Conservation (phyloP, 2,888 invertebrate genomes). For the Poecilus cupreus region DNA sequence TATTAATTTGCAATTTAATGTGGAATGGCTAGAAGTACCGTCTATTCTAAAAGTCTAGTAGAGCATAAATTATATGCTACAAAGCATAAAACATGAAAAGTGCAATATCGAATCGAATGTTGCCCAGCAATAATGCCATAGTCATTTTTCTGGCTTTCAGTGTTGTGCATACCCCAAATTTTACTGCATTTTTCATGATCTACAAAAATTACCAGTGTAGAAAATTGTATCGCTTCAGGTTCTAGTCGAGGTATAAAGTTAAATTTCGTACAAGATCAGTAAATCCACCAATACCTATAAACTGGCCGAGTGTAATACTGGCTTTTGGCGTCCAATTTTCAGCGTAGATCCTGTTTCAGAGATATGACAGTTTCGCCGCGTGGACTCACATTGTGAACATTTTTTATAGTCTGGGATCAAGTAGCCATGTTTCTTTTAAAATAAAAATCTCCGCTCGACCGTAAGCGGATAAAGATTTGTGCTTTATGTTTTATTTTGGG, state of each 20-base stretch:
- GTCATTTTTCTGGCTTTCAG: no score
- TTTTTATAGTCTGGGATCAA: conserved; percentile 27
- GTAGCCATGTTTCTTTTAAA: conserved; percentile 36
- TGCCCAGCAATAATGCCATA: no score
- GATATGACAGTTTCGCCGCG: conserved; percentile 17
- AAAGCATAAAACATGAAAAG: no score
- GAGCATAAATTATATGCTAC: no score
- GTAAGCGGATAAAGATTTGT: conserved; percentile 35
- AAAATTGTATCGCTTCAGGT: no score
- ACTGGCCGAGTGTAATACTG: conserved; percentile 5
- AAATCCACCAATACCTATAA: conserved; percentile 38
- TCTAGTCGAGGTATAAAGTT: not conserved
- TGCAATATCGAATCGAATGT: no score
- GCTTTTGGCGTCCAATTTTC: conserved; percentile 14
- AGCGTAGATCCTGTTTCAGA: not conserved
- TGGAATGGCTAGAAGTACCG: no score
- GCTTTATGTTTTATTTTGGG: conserved; percentile 14
- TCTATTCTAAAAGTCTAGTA: no score
- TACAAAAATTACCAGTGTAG: not conserved
- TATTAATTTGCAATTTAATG: not conserved
- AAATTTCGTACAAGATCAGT: not conserved
- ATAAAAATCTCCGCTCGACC: conserved; percentile 19
- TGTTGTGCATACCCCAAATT: no score
- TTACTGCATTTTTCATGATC: no score
- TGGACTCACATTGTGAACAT: conserved; percentile 7